Evolutionary conservation across 2,888 invertebrate species (phyloP), one percentile per base, ranked within the genome.

Genomic region (Xylota sylvarum): DNA sequence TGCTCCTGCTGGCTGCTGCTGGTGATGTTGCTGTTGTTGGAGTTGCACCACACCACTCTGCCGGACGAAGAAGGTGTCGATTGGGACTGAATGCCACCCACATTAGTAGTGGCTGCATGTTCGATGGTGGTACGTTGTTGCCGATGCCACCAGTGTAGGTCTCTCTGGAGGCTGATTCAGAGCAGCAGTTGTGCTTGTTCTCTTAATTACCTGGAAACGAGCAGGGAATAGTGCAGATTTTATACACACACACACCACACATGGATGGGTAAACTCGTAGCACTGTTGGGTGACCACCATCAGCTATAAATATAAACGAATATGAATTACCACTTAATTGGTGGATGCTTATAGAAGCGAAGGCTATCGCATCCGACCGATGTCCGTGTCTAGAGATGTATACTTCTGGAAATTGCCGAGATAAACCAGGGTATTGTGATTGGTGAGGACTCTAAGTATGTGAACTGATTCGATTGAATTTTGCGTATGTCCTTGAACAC

Each of bases 251-350:
- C 23, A 23, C 23, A 4, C 48, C 37, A 2, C 48, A 55, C 37
- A 35, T 30, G 67, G 17, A 62, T 52, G 23, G 10, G 27, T 12
- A 30, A 23, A 46, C 6, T 10, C 32, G 9, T 9, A 32, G 7
- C 5, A 65, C 27, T 60, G 65, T 27, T 67, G 32, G 58, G 72
- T 67, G 78, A 86, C 73, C 82, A 82, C 35, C 60, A 69, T 70
- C 64, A 64, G 73, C 67, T 74, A 69, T 64, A 78, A 73, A 67
- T 73, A 74, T 67, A 84, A 82, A 72, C 73, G 60, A 73, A 81
- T 77, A 86, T 86, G 86, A 86, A 82, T 86, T 86, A 86, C 86
- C 81, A 86, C 81, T 86, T 86, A 86, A 86, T 86, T 86, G 86
- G 81, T 46, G 69, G 32, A 74, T 60, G 65, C 35, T 48, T 23